Conservation (phyloP, 2,888 invertebrate genomes). For the Drosophila dives region DNA sequence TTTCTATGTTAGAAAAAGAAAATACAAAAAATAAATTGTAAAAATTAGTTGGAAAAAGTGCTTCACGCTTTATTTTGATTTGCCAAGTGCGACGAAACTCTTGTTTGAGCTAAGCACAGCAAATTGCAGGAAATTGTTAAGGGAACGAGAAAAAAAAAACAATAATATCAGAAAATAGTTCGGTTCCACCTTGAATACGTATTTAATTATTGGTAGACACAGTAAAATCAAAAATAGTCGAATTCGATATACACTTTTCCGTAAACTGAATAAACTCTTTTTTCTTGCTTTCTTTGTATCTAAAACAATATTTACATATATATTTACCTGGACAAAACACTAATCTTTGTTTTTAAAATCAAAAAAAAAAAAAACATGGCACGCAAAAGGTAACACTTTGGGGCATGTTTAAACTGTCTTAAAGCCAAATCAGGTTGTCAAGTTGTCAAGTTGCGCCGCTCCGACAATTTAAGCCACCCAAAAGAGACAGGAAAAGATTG, state of each 20-base stretch:
- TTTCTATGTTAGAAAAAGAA: slow-evolving; percentile 11
- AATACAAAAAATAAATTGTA: slow-evolving; percentile 3
- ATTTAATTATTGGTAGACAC: slow-evolving; percentile 57
- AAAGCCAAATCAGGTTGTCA: slow-evolving; percentile 31
- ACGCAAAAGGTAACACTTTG: background rate
- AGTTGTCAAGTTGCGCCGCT: slow-evolving; percentile 34
- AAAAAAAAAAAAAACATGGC: background rate
- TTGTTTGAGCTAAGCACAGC: slow-evolving; percentile 47
- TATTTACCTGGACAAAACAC: background rate
- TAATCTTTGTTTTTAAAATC: background rate
- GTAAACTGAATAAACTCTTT: background rate
- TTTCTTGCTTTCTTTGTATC: background rate
- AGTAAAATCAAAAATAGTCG: slow-evolving; percentile 1
- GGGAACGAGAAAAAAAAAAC: background rate
- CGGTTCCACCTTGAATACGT: slow-evolving; percentile 70
- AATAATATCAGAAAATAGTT: slow-evolving; percentile 5
- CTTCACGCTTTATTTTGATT: slow-evolving; percentile 58
- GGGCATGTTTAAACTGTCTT: slow-evolving; percentile 18
- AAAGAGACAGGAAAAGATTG: background rate
- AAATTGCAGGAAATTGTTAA: slow-evolving; percentile 65
- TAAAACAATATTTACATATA: background rate
- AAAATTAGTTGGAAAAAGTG: slow-evolving; percentile 28
- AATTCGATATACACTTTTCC: background rate
- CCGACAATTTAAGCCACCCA: slow-evolving; percentile 44
- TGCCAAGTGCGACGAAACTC: slow-evolving; percentile 54